Percentiles rank a stretch among this genome's conserved stretches.
These are phyloP conservation scores for Acleris laterana DNA, from an alignment of 2,888 invertebrate species.

Conservation along the genomic window DNA sequence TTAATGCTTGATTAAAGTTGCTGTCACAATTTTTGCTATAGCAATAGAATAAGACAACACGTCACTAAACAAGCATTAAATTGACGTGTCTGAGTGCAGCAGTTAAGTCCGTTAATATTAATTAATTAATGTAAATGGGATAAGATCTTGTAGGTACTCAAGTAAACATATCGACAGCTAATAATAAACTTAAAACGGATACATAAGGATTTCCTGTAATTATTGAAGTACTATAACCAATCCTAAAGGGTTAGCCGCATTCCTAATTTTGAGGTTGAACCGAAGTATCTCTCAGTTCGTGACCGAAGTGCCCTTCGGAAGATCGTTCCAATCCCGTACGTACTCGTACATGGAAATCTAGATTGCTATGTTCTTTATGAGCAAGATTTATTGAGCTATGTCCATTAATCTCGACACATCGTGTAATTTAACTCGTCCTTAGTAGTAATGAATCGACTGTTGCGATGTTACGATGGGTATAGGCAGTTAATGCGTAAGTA, in stretches of 20 bases:
- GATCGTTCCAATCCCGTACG: conserved; percentile 29
- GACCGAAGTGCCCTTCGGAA: conserved; percentile 33
- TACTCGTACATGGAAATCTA: conserved; percentile 34
- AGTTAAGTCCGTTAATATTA: too few relatives aligned
- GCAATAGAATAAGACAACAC: too few relatives aligned
- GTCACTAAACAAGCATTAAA: too few relatives aligned
- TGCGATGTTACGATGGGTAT: not conserved
- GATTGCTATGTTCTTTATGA: conserved; percentile 38
- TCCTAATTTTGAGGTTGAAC: conserved; percentile 27
- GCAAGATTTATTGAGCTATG: conserved; percentile 24
- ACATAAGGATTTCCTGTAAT: conserved; percentile 31
- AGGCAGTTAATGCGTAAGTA: not conserved
- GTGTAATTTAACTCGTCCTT: conserved; percentile 28
- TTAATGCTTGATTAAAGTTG: too few relatives aligned
- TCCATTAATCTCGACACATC: conserved; percentile 35
- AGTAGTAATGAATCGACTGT: not conserved
- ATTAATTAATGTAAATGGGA: not conserved
- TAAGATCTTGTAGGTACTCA: not conserved
- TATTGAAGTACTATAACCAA: conserved; percentile 14
- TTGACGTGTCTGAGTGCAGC: too few relatives aligned
- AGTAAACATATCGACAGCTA: not conserved
- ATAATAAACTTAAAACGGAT: not conserved
- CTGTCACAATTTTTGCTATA: too few relatives aligned
- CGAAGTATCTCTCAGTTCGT: conserved; percentile 25
- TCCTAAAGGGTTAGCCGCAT: conserved; percentile 25